These are phyloP conservation scores for Chrysina gloriosa DNA, from an alignment of 2,888 invertebrate species.

Conservation along the genomic window DNA sequence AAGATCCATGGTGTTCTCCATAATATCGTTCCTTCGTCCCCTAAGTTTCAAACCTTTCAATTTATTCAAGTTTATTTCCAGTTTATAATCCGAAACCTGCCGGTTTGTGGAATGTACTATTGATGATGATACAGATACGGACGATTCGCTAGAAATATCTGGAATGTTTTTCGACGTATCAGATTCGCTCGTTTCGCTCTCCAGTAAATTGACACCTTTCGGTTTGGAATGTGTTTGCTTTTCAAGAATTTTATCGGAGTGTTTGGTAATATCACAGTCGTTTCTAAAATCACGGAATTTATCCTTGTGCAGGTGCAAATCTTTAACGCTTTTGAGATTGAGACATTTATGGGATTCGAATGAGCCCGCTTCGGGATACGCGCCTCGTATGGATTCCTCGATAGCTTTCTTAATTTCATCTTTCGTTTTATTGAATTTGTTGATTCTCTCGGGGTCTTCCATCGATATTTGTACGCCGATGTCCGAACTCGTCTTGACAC, in stretches of 20 bases:
- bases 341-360: constrained; percentile 55
- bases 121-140: too few relatives aligned
- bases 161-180: constrained; percentile 65
- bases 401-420: constrained; percentile 38
- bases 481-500: constrained; percentile 50
- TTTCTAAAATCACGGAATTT: constrained; percentile 7
- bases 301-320: constrained; percentile 51
- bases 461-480: constrained; percentile 47
- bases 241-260: constrained; percentile 1
- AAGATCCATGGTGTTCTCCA: constrained; percentile 10
- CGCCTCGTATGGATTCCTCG: constrained; percentile 9
- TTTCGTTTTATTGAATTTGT: constrained; percentile 14
- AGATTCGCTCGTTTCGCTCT: constrained; percentile 58
- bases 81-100: constrained; percentile 26
- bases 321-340: constrained; percentile 56
- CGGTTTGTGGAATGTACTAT: constrained; percentile 19
- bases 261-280: constrained; percentile 42
- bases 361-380: constrained; percentile 40
- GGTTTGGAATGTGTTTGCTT: constrained; percentile 36
- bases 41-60: constrained; percentile 47
- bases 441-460: constrained; percentile 21
- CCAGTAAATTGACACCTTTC: background rate
- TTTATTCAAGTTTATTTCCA: constrained; percentile 46
- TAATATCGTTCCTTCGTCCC: constrained; percentile 8
- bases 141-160: constrained; percentile 61